These are phyloP conservation scores for Betta splendens DNA, from an alignment of 2,797 vertebrate genomes.

Conservation along the genomic window DNA sequence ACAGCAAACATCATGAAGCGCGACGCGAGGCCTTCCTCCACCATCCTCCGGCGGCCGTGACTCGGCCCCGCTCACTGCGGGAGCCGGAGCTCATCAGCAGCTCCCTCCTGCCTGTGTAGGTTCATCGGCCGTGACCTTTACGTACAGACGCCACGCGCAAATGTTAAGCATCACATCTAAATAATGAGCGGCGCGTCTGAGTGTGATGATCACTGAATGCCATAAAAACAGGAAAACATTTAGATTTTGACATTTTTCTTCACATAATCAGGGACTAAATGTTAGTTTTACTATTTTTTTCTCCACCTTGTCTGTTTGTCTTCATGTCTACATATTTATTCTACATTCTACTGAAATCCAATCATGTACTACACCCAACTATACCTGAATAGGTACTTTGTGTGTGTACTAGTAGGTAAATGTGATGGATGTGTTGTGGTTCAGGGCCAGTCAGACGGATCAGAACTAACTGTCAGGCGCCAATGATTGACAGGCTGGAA, in stretches of 20 bases:
- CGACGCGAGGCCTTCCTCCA: no score
- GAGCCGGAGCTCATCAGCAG: neutral
- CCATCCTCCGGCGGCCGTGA: no score
- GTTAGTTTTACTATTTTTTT: no score
- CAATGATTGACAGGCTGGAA: constrained; percentile 53
- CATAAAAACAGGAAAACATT: neutral
- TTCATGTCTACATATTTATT: no score
- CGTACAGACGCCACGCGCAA: neutral
- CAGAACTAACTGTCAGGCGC: constrained; percentile 41
- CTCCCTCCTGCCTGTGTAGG: neutral
- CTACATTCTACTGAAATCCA: no score
- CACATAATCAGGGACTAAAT: no score
- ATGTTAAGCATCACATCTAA: neutral
- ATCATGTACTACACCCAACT: neutral
- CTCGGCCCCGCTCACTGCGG: no score
- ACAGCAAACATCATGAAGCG: constrained; percentile 27
- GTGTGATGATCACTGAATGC: neutral
- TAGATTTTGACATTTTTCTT: neutral
- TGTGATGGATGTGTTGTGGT: constrained; percentile 50
- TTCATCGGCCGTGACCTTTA: neutral
- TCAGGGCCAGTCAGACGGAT: constrained; percentile 52
- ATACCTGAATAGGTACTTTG: constrained; percentile 3
- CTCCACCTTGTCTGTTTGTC: no score
- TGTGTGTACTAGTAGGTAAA: constrained; percentile 19
- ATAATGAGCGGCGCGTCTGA: neutral